These are phyloP conservation scores for Amia ocellicauda DNA, from an alignment of 2,113 vertebrate genomes.

Conservation along the genomic window DNA sequence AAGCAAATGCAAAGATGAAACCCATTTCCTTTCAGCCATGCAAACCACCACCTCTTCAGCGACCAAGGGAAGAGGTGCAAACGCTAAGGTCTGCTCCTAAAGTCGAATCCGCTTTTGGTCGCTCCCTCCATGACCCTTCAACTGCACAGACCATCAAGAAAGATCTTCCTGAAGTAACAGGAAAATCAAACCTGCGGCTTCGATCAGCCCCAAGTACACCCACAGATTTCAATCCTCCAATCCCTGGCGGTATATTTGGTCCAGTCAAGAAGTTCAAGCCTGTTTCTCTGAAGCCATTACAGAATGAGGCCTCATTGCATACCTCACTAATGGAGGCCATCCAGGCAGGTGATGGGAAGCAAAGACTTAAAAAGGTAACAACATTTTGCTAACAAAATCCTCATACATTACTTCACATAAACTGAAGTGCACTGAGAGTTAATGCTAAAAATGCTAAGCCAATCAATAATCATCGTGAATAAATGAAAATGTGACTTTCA, in stretches of 20 bases:
- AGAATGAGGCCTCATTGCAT: slow-evolving; percentile 80
- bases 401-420: too few relatives aligned
- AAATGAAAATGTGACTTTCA: too few relatives aligned
- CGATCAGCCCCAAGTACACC: slow-evolving; percentile 12
- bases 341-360: slow-evolving; percentile 74
- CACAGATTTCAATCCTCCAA: slow-evolving; percentile 22
- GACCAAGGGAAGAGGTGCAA: slow-evolving; percentile 11
- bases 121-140: slow-evolving; percentile 8
- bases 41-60: background rate
- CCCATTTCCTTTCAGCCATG: background rate
- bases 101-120: slow-evolving; percentile 30
- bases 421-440: too few relatives aligned
- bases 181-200: slow-evolving; percentile 31
- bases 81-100: slow-evolving; percentile 26
- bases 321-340: slow-evolving; percentile 89
- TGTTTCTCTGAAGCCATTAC: slow-evolving; percentile 69
- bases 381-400: too few relatives aligned
- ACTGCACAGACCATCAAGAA: slow-evolving; percentile 20
- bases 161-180: slow-evolving; percentile 17
- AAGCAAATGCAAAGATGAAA: slow-evolving; percentile 31
- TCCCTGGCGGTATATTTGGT: slow-evolving; percentile 69
- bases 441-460: too few relatives aligned
- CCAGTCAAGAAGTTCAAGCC: slow-evolving; percentile 86
- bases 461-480: too few relatives aligned
- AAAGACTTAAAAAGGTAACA: slow-evolving; percentile 87